These are phyloP conservation scores for Labeo catla DNA, from an alignment of 2,113 vertebrate genomes.

Conservation along the genomic window DNA sequence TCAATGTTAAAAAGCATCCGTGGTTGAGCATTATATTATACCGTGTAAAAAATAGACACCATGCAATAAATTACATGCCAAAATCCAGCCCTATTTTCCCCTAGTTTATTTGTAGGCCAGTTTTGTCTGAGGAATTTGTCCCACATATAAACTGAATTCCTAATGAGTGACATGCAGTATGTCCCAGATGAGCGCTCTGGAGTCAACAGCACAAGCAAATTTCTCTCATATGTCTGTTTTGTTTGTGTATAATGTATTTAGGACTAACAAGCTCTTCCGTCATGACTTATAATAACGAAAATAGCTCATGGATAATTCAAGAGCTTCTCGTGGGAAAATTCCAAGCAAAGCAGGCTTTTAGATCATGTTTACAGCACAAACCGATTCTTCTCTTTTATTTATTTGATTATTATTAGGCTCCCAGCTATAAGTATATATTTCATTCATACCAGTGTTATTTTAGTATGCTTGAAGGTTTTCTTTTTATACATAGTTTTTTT, in stretches of 20 bases:
- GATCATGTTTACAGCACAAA: constrained; percentile 28
- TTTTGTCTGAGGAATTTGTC: neutral
- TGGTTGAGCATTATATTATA: neutral
- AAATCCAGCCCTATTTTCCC: neutral
- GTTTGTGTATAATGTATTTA: constrained; percentile 31
- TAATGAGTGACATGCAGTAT: neutral
- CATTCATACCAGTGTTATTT: neutral
- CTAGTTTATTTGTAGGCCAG: neutral
- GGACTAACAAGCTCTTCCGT: constrained; percentile 30
- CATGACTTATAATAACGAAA: neutral
- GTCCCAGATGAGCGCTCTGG: neutral
- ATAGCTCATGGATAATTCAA: constrained; percentile 5
- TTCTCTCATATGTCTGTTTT: constrained; percentile 15
- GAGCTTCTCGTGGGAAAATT: constrained; percentile 44
- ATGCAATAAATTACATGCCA: neutral
- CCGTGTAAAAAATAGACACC: neutral
- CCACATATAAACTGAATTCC: neutral
- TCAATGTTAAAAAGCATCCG: neutral
- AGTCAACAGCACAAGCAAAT: neutral
- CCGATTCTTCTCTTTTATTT: neutral
- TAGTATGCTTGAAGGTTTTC: neutral
- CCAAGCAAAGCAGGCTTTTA: neutral
- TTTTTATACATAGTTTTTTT: too few relatives aligned
- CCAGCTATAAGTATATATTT: neutral
- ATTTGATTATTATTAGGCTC: neutral